phyloP scores from a whole-genome alignment of 2,888 invertebrate genomes.

The Schizotus pectinicornis region DNA sequence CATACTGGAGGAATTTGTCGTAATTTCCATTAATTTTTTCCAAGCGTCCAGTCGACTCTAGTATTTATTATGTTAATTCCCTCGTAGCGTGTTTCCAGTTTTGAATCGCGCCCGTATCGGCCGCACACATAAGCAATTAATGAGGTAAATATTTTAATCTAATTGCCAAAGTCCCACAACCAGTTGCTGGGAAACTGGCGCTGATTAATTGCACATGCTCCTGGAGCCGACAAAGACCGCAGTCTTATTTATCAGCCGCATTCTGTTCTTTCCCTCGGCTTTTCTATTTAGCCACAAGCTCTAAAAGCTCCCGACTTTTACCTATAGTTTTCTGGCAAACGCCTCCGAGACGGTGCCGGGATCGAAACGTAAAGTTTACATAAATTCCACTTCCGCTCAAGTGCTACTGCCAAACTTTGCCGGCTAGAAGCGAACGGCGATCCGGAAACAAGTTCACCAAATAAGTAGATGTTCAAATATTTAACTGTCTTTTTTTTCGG shows the following conservation, averaged over 20 bases:
- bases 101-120: constrained; percentile 18
- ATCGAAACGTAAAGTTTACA: constrained; percentile 1
- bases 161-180: constrained; percentile 14
- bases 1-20: constrained; percentile 24
- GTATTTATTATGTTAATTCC: constrained; percentile 23
- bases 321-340: too few relatives aligned
- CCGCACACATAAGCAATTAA: constrained; percentile 21
- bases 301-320: too few relatives aligned
- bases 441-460: constrained; percentile 2
- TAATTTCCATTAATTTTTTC: constrained; percentile 11
- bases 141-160: constrained; percentile 23
- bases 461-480: constrained; percentile 19
- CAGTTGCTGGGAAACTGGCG: constrained; percentile 4
- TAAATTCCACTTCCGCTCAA: too few relatives aligned
- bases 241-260: constrained; percentile 10
- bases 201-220: constrained; percentile 18
- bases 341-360: neutral
- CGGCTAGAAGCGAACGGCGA: too few relatives aligned
- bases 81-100: constrained; percentile 15
- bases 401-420: too few relatives aligned
- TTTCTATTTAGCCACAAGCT: neutral
- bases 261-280: constrained; percentile 4
- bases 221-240: constrained; percentile 12
- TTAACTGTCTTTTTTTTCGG: constrained; percentile 5
- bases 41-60: constrained; percentile 17